Conservation (phyloP, 2,113 vertebrate species). For the Parus major region DNA sequence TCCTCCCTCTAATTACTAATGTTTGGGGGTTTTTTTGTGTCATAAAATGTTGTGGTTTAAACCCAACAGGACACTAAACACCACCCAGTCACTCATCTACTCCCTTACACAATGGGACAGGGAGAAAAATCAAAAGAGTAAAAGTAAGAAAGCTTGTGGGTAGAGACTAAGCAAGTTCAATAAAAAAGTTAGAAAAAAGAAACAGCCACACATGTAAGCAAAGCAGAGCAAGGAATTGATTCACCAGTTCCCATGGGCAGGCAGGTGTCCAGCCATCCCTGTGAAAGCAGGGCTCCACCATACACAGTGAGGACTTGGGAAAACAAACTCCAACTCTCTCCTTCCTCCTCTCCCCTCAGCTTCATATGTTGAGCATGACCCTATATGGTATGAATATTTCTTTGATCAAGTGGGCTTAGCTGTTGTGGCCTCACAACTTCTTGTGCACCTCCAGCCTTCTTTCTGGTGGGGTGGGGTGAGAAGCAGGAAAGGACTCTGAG, state of each 20-base stretch:
- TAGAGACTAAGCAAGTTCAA: background rate
- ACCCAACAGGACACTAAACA: background rate
- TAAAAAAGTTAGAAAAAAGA: background rate
- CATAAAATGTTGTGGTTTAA: background rate
- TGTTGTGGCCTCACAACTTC: background rate
- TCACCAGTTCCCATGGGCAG: background rate
- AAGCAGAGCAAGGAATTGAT: background rate
- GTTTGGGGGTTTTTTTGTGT: background rate
- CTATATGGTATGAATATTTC: rapidly evolving
- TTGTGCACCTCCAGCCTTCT: background rate
- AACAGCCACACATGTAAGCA: background rate
- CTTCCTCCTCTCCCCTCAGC: background rate
- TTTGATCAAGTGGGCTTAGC: background rate
- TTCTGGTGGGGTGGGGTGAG: background rate
- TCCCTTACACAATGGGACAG: background rate
- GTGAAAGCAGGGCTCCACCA: background rate
- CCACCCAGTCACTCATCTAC: background rate
- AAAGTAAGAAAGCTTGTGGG: background rate
- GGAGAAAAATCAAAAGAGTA: background rate
- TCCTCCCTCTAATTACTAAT: background rate
- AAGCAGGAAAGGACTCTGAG: background rate
- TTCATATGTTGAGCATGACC: background rate
- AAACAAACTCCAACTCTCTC: background rate
- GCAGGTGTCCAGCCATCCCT: background rate
- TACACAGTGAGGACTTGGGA: too few species aligned